A percentile compares a stretch with the other conserved stretches of the same genome.
phyloP scores from a whole-genome alignment of 2,113 vertebrate genomes.

The Sinocyclocheilus grahami region DNA sequence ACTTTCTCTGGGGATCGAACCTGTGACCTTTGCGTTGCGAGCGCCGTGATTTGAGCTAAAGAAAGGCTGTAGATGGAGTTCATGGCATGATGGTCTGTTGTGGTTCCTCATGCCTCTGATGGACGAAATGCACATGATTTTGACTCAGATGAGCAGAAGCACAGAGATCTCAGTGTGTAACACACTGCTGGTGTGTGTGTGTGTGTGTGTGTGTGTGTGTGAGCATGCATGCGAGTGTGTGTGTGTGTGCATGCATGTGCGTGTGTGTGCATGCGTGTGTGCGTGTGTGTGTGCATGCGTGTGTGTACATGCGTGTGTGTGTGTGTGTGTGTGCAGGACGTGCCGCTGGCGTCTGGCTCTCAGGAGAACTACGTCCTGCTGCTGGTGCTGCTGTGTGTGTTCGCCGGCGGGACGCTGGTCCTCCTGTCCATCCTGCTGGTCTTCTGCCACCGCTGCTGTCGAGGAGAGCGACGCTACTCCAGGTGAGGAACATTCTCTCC shows the following conservation, averaged over 20 bases:
- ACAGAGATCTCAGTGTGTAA: background rate
- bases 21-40: no score
- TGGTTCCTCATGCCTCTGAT: no score
- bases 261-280: slow-evolving; percentile 48
- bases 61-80: no score
- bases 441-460: slow-evolving; percentile 89
- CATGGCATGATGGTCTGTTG: no score
- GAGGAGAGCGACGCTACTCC: slow-evolving; percentile 81
- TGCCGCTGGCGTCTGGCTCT: slow-evolving; percentile 71
- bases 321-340: slow-evolving; percentile 63
- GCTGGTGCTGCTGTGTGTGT: slow-evolving; percentile 86
- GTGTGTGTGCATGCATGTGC: slow-evolving; percentile 38
- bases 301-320: no score
- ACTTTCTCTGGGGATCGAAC: no score
- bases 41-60: no score
- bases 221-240: no score
- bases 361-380: slow-evolving; percentile 88
- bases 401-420: slow-evolving; percentile 86
- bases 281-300: background rate
- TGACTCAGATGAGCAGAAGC: background rate
- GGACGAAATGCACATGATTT: background rate
- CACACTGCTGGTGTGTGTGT: slow-evolving; percentile 17
- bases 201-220: background rate
- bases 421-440: slow-evolving; percentile 87
- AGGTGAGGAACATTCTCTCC: slow-evolving; percentile 74